Percentiles rank a stretch among this genome's conserved stretches.
These are phyloP conservation scores for Cetonia aurata DNA, from an alignment of 2,888 invertebrate species.

Conservation along the genomic window DNA sequence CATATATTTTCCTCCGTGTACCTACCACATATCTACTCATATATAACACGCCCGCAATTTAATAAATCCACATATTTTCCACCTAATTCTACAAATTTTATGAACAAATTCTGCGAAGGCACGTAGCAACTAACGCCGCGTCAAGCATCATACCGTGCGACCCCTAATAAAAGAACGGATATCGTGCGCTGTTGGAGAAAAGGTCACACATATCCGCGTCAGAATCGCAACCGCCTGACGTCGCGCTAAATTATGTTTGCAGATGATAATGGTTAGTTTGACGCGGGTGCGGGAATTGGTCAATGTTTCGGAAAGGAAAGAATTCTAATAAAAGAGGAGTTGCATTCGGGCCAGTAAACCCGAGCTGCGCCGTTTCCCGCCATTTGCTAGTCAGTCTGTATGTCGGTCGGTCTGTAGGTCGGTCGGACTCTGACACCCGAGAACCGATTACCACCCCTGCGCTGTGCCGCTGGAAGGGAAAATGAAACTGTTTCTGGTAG, in stretches of 20 bases:
- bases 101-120: no score
- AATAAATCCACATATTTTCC: no score
- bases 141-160: no score
- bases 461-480: slow-evolving; percentile 46
- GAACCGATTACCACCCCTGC: slow-evolving; percentile 55
- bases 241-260: slow-evolving; percentile 56
- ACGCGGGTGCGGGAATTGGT: slow-evolving; percentile 62
- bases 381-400: slow-evolving; percentile 46
- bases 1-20: no score
- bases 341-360: slow-evolving; percentile 58
- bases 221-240: slow-evolving; percentile 47
- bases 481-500: slow-evolving; percentile 59
- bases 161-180: no score
- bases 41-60: no score
- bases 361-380: slow-evolving; percentile 51
- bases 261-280: slow-evolving; percentile 64
- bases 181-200: no score
- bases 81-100: no score
- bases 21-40: no score
- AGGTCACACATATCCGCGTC: slow-evolving; percentile 25
- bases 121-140: no score
- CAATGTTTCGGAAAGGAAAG: slow-evolving; percentile 65
- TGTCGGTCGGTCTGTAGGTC: neutral
- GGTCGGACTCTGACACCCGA: slow-evolving; percentile 56
- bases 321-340: slow-evolving; percentile 64